phyloP scores from a whole-genome alignment of 1,140 invertebrate genomes.

The Drosophila bocki region DNA sequence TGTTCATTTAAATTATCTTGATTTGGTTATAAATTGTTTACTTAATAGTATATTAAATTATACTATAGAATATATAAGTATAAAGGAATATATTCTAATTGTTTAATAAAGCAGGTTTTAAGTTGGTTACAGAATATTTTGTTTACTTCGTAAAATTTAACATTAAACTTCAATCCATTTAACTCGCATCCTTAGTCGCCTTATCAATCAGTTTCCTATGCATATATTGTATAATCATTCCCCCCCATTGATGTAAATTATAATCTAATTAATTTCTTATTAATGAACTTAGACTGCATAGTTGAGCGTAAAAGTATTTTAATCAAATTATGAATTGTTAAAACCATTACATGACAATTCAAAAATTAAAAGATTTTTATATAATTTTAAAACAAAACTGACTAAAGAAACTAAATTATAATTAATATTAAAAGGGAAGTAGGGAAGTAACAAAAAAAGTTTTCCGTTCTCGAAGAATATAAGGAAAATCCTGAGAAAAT shows the following conservation, averaged over 20 bases:
- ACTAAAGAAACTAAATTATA: not conserved
- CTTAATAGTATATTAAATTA: not conserved
- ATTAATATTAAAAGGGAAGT: not conserved
- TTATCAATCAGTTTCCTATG: not conserved
- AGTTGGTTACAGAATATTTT: too few relatives aligned
- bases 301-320: not conserved
- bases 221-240: not conserved
- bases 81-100: too few relatives aligned
- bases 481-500: not conserved
- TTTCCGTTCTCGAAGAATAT: not conserved
- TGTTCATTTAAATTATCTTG: not conserved
- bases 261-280: not conserved
- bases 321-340: not conserved
- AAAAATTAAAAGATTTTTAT: not conserved
- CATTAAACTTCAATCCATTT: not conserved
- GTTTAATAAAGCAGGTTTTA: too few relatives aligned
- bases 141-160: too few relatives aligned
- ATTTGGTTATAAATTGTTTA: not conserved
- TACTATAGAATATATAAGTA: not conserved
- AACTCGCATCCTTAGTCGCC: not conserved
- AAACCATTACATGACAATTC: not conserved
- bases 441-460: too few relatives aligned
- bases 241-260: not conserved
- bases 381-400: too few relatives aligned
- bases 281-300: not conserved